phyloP scores from a whole-genome alignment of 2,113 vertebrate genomes.

The Hiodon tergisus region DNA sequence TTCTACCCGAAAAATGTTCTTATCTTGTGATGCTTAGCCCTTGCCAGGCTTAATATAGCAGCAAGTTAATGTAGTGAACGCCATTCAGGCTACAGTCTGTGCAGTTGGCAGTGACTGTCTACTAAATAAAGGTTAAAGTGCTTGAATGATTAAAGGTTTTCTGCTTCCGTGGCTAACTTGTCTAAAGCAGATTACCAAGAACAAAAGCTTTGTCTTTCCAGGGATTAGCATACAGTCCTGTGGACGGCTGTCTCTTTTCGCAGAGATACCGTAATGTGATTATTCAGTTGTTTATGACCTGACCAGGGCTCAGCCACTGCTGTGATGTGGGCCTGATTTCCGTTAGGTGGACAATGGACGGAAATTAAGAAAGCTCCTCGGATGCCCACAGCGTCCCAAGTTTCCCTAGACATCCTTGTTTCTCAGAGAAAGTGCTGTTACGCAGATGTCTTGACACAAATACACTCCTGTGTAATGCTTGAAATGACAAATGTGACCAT shows the following conservation, averaged over 20 bases:
- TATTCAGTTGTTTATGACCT: conserved; percentile 64
- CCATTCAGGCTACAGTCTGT: too few relatives aligned
- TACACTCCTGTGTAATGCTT: too few relatives aligned
- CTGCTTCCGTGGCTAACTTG: not conserved
- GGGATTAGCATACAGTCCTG: conserved; percentile 61
- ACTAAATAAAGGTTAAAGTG: not conserved
- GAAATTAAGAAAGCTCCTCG: not conserved
- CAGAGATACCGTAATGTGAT: conserved; percentile 70
- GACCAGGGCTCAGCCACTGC: conserved; percentile 63
- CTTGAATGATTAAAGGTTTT: not conserved
- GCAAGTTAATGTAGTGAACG: too few relatives aligned
- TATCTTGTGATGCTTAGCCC: too few relatives aligned
- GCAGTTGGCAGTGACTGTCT: too few relatives aligned
- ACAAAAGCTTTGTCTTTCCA: not conserved
- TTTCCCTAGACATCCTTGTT: too few relatives aligned
- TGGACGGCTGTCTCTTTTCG: conserved; percentile 47
- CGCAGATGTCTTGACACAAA: too few relatives aligned
- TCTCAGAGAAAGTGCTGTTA: too few relatives aligned
- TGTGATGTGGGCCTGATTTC: conserved; percentile 44
- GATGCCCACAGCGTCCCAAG: too few relatives aligned
- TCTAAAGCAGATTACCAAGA: not conserved
- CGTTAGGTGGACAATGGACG: conserved; percentile 45
- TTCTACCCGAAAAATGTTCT: too few relatives aligned
- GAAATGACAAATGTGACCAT: too few relatives aligned
- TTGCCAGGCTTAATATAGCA: too few relatives aligned